phyloP scores from a whole-genome alignment of 2,888 invertebrate genomes.

The Dasysyrphus tricinctus region DNA sequence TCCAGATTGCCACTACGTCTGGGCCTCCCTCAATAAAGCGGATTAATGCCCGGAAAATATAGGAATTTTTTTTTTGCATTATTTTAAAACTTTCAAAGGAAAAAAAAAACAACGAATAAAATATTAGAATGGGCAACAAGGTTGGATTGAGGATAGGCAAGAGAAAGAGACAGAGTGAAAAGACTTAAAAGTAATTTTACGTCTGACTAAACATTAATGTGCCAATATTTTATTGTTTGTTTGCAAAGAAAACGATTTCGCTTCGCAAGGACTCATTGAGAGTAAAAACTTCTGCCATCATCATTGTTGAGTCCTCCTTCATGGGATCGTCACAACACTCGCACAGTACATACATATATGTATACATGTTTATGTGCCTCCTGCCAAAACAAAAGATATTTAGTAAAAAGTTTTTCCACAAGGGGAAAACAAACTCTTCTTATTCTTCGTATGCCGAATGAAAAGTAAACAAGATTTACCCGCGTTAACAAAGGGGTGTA shows the following conservation, averaged over 20 bases:
- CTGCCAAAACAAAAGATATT: slow-evolving; percentile 27
- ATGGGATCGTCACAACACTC: slow-evolving; percentile 29
- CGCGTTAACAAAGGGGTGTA: slow-evolving; percentile 45
- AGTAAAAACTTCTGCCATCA: slow-evolving; percentile 50
- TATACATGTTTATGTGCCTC: neutral
- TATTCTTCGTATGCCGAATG: slow-evolving; percentile 43
- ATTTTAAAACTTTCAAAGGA: slow-evolving; percentile 77
- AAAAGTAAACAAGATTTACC: slow-evolving; percentile 70
- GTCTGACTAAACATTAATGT: slow-evolving; percentile 84
- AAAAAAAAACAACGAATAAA: slow-evolving; percentile 12
- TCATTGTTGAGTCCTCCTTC: slow-evolving; percentile 17
- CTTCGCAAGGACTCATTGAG: slow-evolving; percentile 64
- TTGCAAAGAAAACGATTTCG: slow-evolving; percentile 64
- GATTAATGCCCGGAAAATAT: slow-evolving; percentile 78
- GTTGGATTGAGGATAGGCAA: slow-evolving; percentile 6
- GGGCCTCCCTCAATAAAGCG: slow-evolving; percentile 74
- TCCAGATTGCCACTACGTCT: slow-evolving; percentile 80
- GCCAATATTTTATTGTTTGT: slow-evolving; percentile 83
- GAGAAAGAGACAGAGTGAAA: slow-evolving; percentile 64
- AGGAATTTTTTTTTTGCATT: slow-evolving; percentile 77
- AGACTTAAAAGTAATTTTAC: slow-evolving; percentile 84
- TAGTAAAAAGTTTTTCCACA: slow-evolving; percentile 39
- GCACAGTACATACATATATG: neutral
- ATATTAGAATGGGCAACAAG: slow-evolving; percentile 12
- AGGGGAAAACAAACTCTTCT: neutral